Conservation (phyloP, 64 coral and sea anemone genomes). For the Stylophora pistillata region DNA sequence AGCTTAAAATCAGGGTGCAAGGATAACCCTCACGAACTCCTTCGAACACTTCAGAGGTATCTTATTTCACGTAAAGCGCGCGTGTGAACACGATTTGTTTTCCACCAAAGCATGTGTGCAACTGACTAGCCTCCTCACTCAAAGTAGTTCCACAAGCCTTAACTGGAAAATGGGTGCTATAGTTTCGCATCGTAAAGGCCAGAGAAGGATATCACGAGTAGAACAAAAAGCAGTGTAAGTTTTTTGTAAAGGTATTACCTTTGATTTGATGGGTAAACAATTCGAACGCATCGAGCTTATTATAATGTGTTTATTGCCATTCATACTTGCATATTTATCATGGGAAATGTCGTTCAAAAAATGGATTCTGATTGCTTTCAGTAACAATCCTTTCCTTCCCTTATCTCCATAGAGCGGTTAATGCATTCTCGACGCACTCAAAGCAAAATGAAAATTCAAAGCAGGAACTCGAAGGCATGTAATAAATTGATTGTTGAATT, state of each 20-base stretch:
- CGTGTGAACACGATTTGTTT: background rate
- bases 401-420: conserved; percentile 9
- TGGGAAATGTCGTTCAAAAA: background rate
- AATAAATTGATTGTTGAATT: background rate
- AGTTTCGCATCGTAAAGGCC: conserved; percentile 29
- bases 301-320: background rate
- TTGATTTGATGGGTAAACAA: background rate
- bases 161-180: conserved; percentile 21
- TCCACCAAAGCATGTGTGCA: background rate
- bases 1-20: background rate
- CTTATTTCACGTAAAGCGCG: background rate
- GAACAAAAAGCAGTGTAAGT: conserved; percentile 43
- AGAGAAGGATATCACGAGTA: conserved; percentile 9
- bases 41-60: background rate
- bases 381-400: background rate
- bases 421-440: background rate
- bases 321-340: background rate
- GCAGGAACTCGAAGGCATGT: background rate
- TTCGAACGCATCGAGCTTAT: background rate
- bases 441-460: conserved; percentile 13
- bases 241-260: background rate
- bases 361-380: background rate
- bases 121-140: background rate
- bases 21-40: too few relatives aligned
- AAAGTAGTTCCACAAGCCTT: background rate